Base-by-base conservation (phyloP, 2,797 vertebrate species). In the Anolis apletophallus region DNA sequence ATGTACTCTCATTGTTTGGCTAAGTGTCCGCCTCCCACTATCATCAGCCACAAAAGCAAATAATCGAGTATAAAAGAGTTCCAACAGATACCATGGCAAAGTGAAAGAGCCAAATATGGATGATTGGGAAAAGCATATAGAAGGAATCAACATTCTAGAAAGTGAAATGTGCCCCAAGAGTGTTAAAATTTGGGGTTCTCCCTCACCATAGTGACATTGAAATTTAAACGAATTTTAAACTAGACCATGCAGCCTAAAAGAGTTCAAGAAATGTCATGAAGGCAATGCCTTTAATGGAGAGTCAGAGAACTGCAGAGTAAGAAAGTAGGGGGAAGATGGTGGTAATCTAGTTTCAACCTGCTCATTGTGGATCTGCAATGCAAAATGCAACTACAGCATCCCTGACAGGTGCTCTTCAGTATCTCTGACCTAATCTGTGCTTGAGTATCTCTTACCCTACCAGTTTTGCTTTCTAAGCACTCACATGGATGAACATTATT, bases 41-140 rank as follows among this genome's bases (percentile, higher is more conserved):
- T 23, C 75, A 40, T 59, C 17, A 79, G 75, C 67, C 78, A 61
- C 40, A 32, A 83, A 87, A 78, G n/a, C 78, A 83, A 83, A 76
- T 32, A 57, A 57, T 57, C 19, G 29, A 77, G 52, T 78, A 78
- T 71, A 69, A 64, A 87, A 87, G 40, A 79, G 71, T 40, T 71
- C 68, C 80, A 72, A 40, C 40, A 32, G 32, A 52, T 34, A 54
- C 54, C 50, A 75, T 54, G 61, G 54, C 54, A 83, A n/a, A 79
- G 54, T 72, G 54, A 78, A 81, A 76, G 79, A 69, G 21, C 80
- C 83, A 79, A 79, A 32, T 29, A 54, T 54, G 26, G 73, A 69
- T 61, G 13, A 67, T 14, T 57, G 36, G 52, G 40, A 52, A 78
- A 77, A 83, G 73, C 29, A 68, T 76, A 61, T 5, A 7, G 19